Base-by-base conservation (phyloP, 2,888 invertebrate species). In the Gibbula magus region DNA sequence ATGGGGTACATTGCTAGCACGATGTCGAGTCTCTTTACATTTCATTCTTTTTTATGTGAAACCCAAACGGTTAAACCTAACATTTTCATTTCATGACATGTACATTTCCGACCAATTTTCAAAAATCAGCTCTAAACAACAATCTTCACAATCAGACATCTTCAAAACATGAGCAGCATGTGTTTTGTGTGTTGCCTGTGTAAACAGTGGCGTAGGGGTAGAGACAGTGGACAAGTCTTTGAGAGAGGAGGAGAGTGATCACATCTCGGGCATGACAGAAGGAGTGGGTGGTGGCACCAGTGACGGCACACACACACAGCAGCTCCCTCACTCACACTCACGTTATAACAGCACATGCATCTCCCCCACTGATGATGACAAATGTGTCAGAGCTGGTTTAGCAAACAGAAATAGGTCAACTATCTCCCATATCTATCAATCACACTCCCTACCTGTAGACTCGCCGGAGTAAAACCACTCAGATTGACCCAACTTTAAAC, bases 351-450 rank as follows among this genome's bases (percentile, higher is more conserved):
- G 45, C 45, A 45, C 45, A 45, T 56, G 56, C 7, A 10, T 22
- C 25, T 56, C 32, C 18, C 35, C 20, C 67, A 67, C 67, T n/a
- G 67, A 29, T 70, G 70, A 70, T 35, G 18, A 35, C 70, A 35
- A 70, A 70, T 70, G 35, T 70, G 70, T 70, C 70, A 70, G 70
- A n/a, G 70, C 18, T 70, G 70, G 70, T 35, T 70, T 70, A 70
- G 18, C 70, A 35, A 32, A 70, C 70, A 70, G 70, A 70, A 70
- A 70, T 70, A 70, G 70, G 70, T 70, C 70, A 70, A 35, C 70
- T 45, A 45, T 45, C 45, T 45, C 45, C 45, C 45, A 13, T 10
- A 45, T 45, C 45, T 45, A 7, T 10, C 45, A 61, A 13, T 29
- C 61, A 61, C 25, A 29, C 35, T 70, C 18, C 70, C 20, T 39